Evolutionary conservation across 2,113 vertebrate species (phyloP).

Genomic region (Mionectes macconnelli): DNA sequence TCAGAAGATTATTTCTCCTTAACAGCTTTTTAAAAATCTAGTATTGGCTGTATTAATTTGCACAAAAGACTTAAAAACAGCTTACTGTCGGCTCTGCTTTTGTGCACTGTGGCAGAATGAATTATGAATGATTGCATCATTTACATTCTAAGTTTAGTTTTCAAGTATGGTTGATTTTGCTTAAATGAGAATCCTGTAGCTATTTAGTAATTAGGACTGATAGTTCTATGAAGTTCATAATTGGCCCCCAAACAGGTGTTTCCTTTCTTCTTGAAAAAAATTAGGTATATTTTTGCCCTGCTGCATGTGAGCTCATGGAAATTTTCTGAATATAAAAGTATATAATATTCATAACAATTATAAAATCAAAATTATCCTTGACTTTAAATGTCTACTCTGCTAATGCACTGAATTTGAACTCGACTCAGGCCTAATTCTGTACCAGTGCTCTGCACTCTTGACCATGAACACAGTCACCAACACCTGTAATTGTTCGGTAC

Average conservation of each 20-base stretch:
- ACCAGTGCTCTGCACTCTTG: not conserved
- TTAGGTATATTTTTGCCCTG: constrained; percentile 50
- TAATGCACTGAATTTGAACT: not conserved
- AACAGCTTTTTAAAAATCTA: constrained; percentile 6
- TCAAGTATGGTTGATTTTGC: constrained; percentile 77
- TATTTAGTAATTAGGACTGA: constrained; percentile 76
- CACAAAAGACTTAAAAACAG: constrained; percentile 27
- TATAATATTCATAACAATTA: not conserved
- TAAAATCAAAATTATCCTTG: not conserved
- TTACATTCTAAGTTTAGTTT: constrained; percentile 77
- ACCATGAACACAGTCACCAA: not conserved
- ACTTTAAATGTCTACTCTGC: not conserved
- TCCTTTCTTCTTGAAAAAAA: constrained; percentile 35
- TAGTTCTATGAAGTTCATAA: constrained; percentile 70
- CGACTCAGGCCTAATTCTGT: not conserved
- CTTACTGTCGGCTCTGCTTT: constrained; percentile 53
- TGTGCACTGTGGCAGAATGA: constrained; percentile 66
- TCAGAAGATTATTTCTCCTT: not conserved
- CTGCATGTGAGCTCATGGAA: constrained; percentile 25
- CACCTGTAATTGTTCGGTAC: not conserved
- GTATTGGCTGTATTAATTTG: constrained; percentile 35
- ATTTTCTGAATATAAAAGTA: not conserved
- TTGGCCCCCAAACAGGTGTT: constrained; percentile 74
- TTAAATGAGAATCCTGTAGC: constrained; percentile 72
- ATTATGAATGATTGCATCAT: constrained; percentile 78